Base-by-base conservation (phyloP, 2,113 vertebrate species). In the Salvelinus alpinus region DNA sequence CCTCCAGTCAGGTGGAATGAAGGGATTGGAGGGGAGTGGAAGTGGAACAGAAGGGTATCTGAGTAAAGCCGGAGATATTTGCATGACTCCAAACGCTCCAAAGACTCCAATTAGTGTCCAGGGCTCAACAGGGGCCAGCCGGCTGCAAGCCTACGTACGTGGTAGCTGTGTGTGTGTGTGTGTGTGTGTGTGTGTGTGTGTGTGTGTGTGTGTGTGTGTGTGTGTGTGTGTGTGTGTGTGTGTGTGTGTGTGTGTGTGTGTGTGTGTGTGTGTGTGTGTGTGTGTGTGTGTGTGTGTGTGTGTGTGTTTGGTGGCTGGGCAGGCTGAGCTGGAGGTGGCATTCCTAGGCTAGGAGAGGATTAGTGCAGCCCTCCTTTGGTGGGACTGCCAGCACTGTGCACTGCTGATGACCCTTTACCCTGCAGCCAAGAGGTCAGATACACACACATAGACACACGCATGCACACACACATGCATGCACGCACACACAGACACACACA, bases 1-100 rank as follows among this genome's bases (percentile, higher is more conserved):
- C 83, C 84, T 87, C 79, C 91, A 88, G 84, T 92, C 91, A 93
- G 92, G 88, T 91, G 92, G 91, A 93, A 94, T 92, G 91, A 94
- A 76, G 77, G 90, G 92, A 92, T 92, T 91, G 87, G 75, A 87
- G 77, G 85, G 66, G 80, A 86, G 84, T 87, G 91, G 85, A 92
- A 90, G 84, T 85, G 84, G 80, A 92, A 87, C 86, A 92, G 90
- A 90, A 87, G 85, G 84, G 82, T 79, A 86, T 89, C 80, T 24
- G 87, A 85, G 85, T 81, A 80, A 87, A 88, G 86, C 89, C 84
- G 81, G 77, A 89, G 83, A 89, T 82, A 90, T 91, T 85, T 88
- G 86, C 82, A 85, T 85, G 83, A 80, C 81, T 89, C 80, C 81
- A 74, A 83, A 86, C 60, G 85, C 87, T 87, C 87, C 85, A 89